Evolutionary conservation across 2,888 invertebrate genomes (phyloP), one percentile per base, ranked within the genome.

Genomic region (Philereme transversata): DNA sequence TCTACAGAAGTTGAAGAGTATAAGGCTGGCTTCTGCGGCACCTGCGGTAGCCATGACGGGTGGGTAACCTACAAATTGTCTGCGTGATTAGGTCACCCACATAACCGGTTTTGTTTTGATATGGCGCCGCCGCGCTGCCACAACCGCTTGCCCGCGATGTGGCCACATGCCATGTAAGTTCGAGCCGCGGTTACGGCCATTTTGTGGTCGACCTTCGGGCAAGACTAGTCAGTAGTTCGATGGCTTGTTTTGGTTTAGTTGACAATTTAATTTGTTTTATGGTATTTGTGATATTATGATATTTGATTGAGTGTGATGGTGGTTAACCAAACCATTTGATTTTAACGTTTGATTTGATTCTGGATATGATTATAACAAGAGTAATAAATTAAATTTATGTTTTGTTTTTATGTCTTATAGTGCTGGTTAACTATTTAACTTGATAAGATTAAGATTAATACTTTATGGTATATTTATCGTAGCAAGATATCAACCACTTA

Each of bases 51-150:
- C 59, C 68, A 73, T 73, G 76, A 81, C 76, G 73, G 36, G 82
- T 77, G 84, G 83, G 79, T 80, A 83, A 82, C 86, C 84, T 83
- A 82, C 80, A 81, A 87, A 86, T 82, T 82, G 75, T 76, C 78
- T 77, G 72, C 83, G 81, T 78, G 86, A 86, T 87, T 87, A 86
- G 85, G 77, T 77, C 76, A 71, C 72, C 75, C 73, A 62, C 74
- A 77, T 78, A 75, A 67, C 71, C 69, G 74, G 81, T 83, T 81
- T 81, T 81, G 82, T 83, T 83, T 81, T 82, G 82, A 84, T 83
- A 82, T 80, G 81, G 70, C 72, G 63, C 67, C 67, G 70, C 69
- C 75, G 70, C 72, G 63, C 67, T 67, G 70, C 69, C 75, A 69
- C 74, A 70, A 70, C 72, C 60, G 62, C 73, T 68, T 69, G 69